Evolutionary conservation across 2,113 vertebrate genomes (phyloP), one percentile per base, ranked within the genome.

Genomic region (Siniperca knerii): DNA sequence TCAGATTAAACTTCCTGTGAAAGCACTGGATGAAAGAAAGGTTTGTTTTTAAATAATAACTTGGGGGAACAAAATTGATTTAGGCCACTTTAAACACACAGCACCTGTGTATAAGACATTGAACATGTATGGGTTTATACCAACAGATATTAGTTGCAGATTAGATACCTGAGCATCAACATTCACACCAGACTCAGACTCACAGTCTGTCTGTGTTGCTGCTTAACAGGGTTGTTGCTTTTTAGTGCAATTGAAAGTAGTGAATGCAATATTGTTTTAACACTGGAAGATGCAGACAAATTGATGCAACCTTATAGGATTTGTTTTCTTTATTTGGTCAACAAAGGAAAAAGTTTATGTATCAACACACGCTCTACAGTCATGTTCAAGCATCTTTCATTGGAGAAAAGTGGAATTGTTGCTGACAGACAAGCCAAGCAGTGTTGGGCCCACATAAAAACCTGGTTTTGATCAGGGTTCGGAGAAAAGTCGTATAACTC

Each of bases 31-130:
- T 35, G 52, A n/a, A 64, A 44, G 37, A 23, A 4, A 35, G 1
- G 15, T 70, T 79, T 71, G 20, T 73, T 80, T 29, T 90, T 54
- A 54, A 71, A 18, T 18, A 64, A 52, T 55, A 25, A n/a, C 29
- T n/a, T 46, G 35, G 5, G 79, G 82, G 69, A 83, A 79, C 71
- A 78, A 72, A 48, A 80, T 66, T 35, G 37, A 68, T 42, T 23
- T 6, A 33, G 60, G 50, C 44, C 61, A 20, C 15, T 71, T 61
- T 82, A 50, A 84, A 66, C 2, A 42, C 13, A 61, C 46, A 37
- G 23, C n/a, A 37, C 4, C 23, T 58, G 76, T 29, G 55, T 75
- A 11, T 18, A 1, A 25, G 40, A 60, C 16, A 8, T 0, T 35
- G 7, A 35, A 58, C 13, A 4, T n/a, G 57, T 40, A 66, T 29